phyloP scores from a whole-genome alignment of 2,113 vertebrate genomes.

The mouse (Mus musculus) region DNA sequence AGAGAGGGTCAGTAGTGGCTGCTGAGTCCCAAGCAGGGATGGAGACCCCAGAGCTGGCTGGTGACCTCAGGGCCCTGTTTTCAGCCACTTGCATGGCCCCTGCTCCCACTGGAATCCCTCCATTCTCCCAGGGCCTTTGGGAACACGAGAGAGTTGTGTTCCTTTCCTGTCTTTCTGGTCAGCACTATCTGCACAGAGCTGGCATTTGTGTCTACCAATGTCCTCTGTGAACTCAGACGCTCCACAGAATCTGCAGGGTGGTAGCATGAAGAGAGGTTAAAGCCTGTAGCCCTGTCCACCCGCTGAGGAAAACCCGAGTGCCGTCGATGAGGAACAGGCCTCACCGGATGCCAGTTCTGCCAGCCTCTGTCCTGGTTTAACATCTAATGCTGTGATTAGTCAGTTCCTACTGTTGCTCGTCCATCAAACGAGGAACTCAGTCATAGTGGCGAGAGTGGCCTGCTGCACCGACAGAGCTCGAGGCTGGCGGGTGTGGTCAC shows the following conservation, averaged over 20 bases:
- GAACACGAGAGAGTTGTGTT: no score
- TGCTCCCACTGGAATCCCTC: no score
- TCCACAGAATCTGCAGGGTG: accelerated
- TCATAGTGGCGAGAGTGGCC: neutral
- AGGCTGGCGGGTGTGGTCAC: accelerated
- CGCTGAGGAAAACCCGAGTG: neutral
- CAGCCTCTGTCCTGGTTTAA: neutral
- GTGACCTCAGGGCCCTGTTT: neutral
- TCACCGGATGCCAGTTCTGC: neutral
- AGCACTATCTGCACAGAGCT: neutral
- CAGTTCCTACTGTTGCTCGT: neutral
- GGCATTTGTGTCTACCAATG: neutral
- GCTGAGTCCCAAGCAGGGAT: neutral
- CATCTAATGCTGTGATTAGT: neutral
- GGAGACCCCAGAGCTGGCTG: neutral
- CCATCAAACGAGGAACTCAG: no score
- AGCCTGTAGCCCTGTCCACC: no score
- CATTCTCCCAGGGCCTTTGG: no score
- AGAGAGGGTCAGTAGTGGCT: neutral
- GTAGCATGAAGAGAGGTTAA: neutral
- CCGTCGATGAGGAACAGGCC: neutral
- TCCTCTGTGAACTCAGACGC: neutral
- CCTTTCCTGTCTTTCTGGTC: accelerated
- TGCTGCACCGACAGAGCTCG: no score
- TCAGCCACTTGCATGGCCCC: neutral